A percentile compares a stretch with the other conserved stretches of the same genome.
Conservation (phyloP, 2,797 vertebrate species). For the Clarias laeviceps region DNA sequence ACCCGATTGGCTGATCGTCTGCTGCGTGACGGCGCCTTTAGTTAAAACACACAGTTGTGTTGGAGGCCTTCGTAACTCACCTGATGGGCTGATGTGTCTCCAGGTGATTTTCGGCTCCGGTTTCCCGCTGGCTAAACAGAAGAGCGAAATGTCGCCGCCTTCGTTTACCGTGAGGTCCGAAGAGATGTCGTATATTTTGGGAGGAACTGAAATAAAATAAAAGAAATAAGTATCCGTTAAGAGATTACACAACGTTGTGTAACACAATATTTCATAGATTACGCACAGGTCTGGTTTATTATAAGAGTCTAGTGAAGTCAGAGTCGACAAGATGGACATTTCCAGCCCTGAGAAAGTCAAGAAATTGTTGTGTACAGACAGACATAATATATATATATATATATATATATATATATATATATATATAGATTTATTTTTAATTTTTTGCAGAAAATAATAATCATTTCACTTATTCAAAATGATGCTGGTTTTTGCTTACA, state of each 20-base stretch:
- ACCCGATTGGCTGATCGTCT: neutral
- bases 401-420: too few relatives aligned
- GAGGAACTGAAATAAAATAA: slow-evolving; percentile 83
- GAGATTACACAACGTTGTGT: too few relatives aligned
- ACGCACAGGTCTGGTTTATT: neutral
- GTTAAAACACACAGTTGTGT: neutral
- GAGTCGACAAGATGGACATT: neutral
- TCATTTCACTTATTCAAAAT: neutral
- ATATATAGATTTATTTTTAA: too few relatives aligned
- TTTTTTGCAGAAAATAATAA: neutral
- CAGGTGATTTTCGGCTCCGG: slow-evolving; percentile 95
- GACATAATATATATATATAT: too few relatives aligned
- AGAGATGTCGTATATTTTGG: slow-evolving; percentile 96
- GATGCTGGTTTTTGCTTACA: neutral
- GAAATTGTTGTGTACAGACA: neutral
- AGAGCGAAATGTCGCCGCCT: slow-evolving; percentile 92
- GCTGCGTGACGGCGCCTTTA: neutral
- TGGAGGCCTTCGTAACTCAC: slow-evolving; percentile 69
- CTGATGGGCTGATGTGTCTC: slow-evolving; percentile 96
- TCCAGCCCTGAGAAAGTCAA: neutral
- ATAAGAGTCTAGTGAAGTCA: neutral
- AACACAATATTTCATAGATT: too few relatives aligned
- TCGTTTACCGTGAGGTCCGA: slow-evolving; percentile 90
- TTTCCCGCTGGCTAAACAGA: slow-evolving; percentile 94
- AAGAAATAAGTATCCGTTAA: slow-evolving; percentile 7